These are phyloP conservation scores for Tanypteryx hageni DNA, from an alignment of 2,888 invertebrate genomes.

Conservation along the genomic window DNA sequence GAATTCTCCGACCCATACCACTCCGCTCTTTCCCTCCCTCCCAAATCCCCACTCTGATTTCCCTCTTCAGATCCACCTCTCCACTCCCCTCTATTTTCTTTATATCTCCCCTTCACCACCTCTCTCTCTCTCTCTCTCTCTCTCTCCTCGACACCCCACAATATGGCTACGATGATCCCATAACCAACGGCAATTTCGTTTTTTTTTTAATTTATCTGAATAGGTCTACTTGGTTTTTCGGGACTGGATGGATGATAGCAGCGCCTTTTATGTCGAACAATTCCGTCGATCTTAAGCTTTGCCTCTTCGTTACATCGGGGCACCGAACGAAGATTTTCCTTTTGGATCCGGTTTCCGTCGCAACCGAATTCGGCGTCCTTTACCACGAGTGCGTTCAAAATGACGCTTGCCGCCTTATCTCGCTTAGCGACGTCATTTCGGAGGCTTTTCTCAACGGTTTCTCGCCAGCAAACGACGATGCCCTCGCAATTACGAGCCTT, in stretches of 20 bases:
- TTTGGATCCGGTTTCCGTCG: not conserved
- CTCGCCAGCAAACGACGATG: not conserved
- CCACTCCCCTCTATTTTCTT: not conserved
- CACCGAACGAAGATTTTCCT: not conserved
- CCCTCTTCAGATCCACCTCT: not conserved
- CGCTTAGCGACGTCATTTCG: not conserved
- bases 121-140: not conserved
- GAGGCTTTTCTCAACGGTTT: not conserved
- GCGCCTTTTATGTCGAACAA: not conserved
- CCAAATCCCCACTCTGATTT: not conserved
- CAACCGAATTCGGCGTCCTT: too few species aligned
- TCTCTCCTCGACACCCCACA: not conserved
- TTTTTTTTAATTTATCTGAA: not conserved
- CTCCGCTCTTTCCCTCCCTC: not conserved
- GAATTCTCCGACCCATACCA: too few species aligned
- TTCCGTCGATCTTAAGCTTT: not conserved
- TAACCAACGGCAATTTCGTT: constrained; percentile 13
- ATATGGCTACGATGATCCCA: not conserved
- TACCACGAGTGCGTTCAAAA: not conserved
- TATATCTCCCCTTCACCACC: not conserved
- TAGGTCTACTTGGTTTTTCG: not conserved
- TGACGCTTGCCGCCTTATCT: not conserved
- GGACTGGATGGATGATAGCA: not conserved
- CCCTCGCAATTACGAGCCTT: too few species aligned
- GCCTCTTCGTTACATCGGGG: not conserved